phyloP scores from a whole-genome alignment of 2,113 vertebrate genomes.

The Chinchilla lanigera region DNA sequence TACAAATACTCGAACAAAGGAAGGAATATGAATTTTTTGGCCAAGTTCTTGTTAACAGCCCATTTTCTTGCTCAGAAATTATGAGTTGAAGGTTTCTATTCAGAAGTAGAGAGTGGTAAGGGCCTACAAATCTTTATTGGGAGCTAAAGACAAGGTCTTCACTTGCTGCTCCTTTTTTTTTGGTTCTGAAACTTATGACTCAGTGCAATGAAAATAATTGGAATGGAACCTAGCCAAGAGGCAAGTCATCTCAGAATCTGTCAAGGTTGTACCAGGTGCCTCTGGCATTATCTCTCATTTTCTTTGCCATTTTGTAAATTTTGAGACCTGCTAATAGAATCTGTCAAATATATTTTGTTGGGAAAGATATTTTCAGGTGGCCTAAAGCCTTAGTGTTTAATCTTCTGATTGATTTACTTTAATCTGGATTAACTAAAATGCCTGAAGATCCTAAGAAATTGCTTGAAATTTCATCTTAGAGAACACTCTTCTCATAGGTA shows the following conservation, averaged over 20 bases:
- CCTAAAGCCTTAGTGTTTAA: slow-evolving; percentile 29
- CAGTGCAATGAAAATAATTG: neutral
- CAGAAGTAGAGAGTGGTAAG: neutral
- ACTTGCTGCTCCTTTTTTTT: neutral
- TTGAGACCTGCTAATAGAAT: neutral
- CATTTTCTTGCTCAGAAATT: slow-evolving; percentile 5
- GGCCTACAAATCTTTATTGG: neutral
- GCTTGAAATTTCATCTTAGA: neutral
- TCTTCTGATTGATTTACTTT: slow-evolving; percentile 26
- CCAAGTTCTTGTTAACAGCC: neutral
- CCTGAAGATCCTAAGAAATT: neutral
- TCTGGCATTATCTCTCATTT: neutral
- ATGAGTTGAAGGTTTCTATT: neutral
- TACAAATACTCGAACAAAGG: neutral
- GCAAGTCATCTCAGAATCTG: neutral
- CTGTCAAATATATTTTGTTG: slow-evolving; percentile 18
- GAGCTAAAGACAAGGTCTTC: neutral
- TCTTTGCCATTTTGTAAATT: neutral
- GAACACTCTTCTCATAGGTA: neutral
- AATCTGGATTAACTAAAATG: slow-evolving; percentile 55
- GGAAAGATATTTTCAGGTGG: slow-evolving; percentile 14
- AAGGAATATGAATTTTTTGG: neutral
- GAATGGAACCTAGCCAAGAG: neutral
- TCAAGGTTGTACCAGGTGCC: neutral
- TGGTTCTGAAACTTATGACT: neutral